Percentiles rank a stretch among this genome's conserved stretches.
phyloP scores from a whole-genome alignment of 1,140 invertebrate genomes.

The Bombus affinis region DNA sequence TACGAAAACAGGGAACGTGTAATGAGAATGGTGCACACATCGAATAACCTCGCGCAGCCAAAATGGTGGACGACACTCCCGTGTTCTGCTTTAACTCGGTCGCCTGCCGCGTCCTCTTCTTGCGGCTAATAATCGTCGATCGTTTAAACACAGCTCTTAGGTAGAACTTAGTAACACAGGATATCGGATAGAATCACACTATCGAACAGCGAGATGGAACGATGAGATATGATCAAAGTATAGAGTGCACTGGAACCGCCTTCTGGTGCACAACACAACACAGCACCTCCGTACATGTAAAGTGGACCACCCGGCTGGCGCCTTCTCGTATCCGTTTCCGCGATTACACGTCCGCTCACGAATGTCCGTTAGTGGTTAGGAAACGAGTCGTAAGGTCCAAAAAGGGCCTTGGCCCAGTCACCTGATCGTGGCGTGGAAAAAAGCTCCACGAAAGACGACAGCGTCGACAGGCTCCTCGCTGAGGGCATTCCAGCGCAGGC shows the following conservation, averaged over 20 bases:
- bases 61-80: conserved; percentile 82
- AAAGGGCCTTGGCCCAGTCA: conserved; percentile 14
- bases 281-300: conserved; percentile 42
- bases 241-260: conserved; percentile 51
- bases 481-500: conserved; percentile 68
- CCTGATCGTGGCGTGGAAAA: conserved; percentile 60
- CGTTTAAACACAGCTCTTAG: background rate
- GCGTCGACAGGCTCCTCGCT: conserved; percentile 62
- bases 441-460: conserved; percentile 57
- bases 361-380: background rate
- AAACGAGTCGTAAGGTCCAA: no score
- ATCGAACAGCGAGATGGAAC: background rate
- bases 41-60: conserved; percentile 79
- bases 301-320: conserved; percentile 47
- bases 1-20: conserved; percentile 10
- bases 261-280: conserved; percentile 55
- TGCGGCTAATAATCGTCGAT: background rate
- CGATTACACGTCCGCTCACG: conserved; percentile 4
- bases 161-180: background rate
- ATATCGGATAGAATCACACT: background rate
- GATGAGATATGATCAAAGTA: conserved; percentile 20
- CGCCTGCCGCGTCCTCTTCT: conserved; percentile 27
- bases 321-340: conserved; percentile 1
- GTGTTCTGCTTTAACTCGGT: conserved; percentile 59
- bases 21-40: conserved; percentile 34